Percentiles rank a stretch among this genome's conserved stretches.
phyloP scores from a whole-genome alignment of 2,113 vertebrate species.

The Macquaria ambigua region DNA sequence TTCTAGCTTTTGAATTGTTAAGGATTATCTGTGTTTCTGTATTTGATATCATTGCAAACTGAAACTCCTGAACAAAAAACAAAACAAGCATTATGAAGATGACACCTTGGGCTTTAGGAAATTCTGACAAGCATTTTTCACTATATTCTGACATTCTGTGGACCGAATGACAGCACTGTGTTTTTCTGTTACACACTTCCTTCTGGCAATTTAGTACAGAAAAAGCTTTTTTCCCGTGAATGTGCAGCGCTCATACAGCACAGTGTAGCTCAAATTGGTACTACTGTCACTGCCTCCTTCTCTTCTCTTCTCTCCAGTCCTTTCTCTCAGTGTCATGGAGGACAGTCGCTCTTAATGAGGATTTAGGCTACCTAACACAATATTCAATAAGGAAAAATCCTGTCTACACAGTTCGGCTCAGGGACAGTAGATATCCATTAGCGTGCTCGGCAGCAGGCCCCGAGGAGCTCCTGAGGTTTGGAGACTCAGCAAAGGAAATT shows the following conservation, averaged over 20 bases:
- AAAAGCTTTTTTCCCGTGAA: constrained; percentile 17
- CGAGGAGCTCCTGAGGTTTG: constrained; percentile 54
- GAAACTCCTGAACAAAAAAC: not conserved
- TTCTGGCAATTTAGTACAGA: not conserved
- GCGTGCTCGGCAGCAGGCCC: constrained; percentile 63
- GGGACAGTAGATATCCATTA: constrained; percentile 71
- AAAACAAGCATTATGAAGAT: not conserved
- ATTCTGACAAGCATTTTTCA: not conserved
- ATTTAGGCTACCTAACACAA: constrained; percentile 60
- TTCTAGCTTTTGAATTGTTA: not conserved
- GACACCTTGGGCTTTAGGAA: not conserved
- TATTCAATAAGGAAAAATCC: constrained; percentile 70
- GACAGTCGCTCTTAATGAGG: constrained; percentile 53
- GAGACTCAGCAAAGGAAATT: constrained; percentile 59
- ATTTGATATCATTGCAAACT: not conserved
- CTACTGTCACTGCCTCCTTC: constrained; percentile 10
- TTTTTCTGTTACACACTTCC: not conserved
- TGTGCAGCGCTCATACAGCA: constrained; percentile 1
- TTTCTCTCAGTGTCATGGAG: constrained; percentile 37
- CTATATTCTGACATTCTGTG: not conserved
- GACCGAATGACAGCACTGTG: not conserved
- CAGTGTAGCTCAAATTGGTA: not conserved
- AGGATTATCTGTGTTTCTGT: not conserved
- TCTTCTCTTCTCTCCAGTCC: constrained; percentile 11
- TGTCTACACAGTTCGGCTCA: constrained; percentile 47